Conservation (phyloP, 1,140 invertebrate genomes). For the Andrena cerasifolii region DNA sequence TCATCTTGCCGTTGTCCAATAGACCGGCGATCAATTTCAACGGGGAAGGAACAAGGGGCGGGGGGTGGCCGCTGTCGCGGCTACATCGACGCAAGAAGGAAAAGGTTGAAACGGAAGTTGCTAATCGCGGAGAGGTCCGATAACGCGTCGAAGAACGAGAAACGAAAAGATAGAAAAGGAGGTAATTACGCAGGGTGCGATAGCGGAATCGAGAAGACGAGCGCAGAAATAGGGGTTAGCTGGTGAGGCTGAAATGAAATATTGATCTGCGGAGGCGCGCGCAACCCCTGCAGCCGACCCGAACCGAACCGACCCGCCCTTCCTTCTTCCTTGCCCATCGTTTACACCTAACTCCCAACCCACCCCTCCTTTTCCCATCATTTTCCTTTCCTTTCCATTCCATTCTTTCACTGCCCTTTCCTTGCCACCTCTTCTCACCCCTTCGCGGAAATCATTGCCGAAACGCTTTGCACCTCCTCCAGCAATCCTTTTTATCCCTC, state of each 20-base stretch:
- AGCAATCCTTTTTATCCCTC: background rate
- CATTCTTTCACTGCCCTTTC: too few species aligned
- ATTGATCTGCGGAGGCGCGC: slow-evolving; percentile 81
- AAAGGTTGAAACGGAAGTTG: too few species aligned
- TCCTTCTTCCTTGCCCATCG: slow-evolving; percentile 65
- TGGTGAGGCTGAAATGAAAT: slow-evolving; percentile 80
- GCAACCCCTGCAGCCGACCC: slow-evolving; percentile 80
- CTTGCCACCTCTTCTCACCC: too few species aligned
- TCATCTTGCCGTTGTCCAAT: background rate
- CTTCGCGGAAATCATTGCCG: too few species aligned
- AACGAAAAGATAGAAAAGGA: slow-evolving; percentile 46
- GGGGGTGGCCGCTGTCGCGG: background rate
- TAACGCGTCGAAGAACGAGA: background rate
- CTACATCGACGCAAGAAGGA: background rate
- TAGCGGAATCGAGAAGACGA: slow-evolving; percentile 52
- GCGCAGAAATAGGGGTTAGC: slow-evolving; percentile 60
- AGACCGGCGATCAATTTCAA: background rate
- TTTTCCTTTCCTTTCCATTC: background rate
- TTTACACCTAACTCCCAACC: slow-evolving; percentile 45
- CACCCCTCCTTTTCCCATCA: background rate
- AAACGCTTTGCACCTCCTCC: background rate
- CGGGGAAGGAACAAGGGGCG: too few species aligned
- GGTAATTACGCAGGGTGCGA: slow-evolving; percentile 39
- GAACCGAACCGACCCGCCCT: slow-evolving; percentile 78
- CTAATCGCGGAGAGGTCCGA: background rate